Evolutionary conservation across 2,888 invertebrate species (phyloP).

Genomic region (Alcis repandata): DNA sequence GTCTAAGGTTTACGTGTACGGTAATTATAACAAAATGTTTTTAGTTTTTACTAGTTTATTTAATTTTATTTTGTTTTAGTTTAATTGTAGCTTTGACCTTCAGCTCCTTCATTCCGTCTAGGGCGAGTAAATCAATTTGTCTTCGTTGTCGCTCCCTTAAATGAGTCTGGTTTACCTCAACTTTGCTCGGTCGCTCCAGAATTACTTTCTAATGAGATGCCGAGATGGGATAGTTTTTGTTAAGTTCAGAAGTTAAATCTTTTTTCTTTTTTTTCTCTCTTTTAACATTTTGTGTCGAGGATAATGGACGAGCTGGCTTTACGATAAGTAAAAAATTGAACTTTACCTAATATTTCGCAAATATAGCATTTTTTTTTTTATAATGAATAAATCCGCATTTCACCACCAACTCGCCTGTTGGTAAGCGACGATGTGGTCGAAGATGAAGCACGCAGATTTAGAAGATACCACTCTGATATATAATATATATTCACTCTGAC

Average conservation of each 20-base stretch:
- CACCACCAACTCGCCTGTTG: no score
- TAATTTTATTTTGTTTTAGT: no score
- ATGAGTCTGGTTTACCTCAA: conserved; percentile 20
- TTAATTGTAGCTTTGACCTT: neutral
- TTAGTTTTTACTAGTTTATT: no score
- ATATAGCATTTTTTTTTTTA: no score
- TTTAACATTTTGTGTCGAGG: neutral
- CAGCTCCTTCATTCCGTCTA: neutral
- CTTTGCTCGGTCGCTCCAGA: conserved; percentile 14
- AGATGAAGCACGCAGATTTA: no score
- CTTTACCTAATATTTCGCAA: no score
- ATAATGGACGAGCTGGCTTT: neutral
- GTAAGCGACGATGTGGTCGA: no score
- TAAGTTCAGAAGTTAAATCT: conserved; percentile 5
- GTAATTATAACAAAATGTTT: no score
- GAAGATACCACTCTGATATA: no score
- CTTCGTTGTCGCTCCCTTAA: conserved; percentile 8
- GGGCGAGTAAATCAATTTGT: conserved; percentile 13
- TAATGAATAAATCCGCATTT: no score
- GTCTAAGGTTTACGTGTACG: no score
- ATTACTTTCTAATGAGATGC: conserved; percentile 24
- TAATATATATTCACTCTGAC: no score
- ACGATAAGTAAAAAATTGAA: neutral
- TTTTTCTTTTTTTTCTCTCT: conserved; percentile 1
- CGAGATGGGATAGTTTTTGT: conserved; percentile 12